phyloP scores from a whole-genome alignment of 1,140 invertebrate genomes.

The Ceratina japonica region DNA sequence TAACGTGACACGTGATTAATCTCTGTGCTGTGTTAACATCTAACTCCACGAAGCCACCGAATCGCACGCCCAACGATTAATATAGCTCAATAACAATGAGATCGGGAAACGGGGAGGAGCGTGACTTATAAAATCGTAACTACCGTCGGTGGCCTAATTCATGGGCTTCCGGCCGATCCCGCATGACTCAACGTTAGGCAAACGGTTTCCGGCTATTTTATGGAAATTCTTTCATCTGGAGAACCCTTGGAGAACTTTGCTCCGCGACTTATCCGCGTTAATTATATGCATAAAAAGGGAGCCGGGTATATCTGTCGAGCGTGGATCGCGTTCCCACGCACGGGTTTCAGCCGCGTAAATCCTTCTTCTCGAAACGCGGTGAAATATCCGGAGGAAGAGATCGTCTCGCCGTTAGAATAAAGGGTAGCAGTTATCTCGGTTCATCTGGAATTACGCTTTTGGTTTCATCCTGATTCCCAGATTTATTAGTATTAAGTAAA shows the following conservation, averaged over 20 bases:
- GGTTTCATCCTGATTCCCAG: not conserved
- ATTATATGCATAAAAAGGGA: conserved; percentile 40
- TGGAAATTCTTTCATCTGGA: conserved; percentile 42
- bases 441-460: not conserved
- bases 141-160: conserved; percentile 7
- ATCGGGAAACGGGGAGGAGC: too few species aligned
- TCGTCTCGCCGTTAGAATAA: not conserved
- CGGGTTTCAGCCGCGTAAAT: not conserved
- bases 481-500: too few species aligned
- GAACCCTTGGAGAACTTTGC: not conserved
- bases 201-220: conserved; percentile 48
- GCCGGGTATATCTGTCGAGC: conserved; percentile 9
- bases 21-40: too few species aligned
- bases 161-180: conserved; percentile 17
- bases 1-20: too few species aligned
- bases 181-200: conserved; percentile 19
- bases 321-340: conserved; percentile 34
- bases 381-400: conserved; percentile 6
- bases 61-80: too few species aligned
- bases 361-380: not conserved
- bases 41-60: too few species aligned
- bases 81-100: too few species aligned
- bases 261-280: conserved; percentile 35
- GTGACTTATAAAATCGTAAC: too few species aligned
- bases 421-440: not conserved